These are phyloP conservation scores for Toxonevra muliebris DNA, from an alignment of 2,888 invertebrate species.

Conservation along the genomic window DNA sequence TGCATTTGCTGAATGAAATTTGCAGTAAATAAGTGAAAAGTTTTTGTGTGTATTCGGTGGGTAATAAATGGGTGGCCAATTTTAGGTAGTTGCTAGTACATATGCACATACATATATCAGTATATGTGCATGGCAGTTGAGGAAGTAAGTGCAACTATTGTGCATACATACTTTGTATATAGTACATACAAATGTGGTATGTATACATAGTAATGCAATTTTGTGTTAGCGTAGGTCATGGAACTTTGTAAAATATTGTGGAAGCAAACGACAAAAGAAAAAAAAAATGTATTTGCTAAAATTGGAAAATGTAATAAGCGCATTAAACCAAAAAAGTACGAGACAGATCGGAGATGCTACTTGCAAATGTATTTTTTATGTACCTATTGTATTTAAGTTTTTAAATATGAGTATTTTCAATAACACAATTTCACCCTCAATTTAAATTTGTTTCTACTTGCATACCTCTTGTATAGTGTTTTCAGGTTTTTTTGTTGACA, in stretches of 20 bases:
- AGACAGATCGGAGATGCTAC: constrained; percentile 14
- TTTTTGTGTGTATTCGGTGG: neutral
- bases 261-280: constrained; percentile 5
- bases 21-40: too few species aligned
- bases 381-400: neutral
- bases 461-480: constrained; percentile 91
- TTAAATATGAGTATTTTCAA: neutral
- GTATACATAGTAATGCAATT: constrained; percentile 36
- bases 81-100: neutral
- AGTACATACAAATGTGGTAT: neutral
- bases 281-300: constrained; percentile 17
- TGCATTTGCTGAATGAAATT: too few species aligned
- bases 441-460: too few species aligned
- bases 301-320: constrained; percentile 23
- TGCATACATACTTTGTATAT: neutral
- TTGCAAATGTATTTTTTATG: constrained; percentile 2
- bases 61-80: too few species aligned
- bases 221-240: constrained; percentile 46
- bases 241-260: constrained; percentile 36
- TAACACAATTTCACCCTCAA: constrained; percentile 27
- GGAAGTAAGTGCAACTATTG: neutral
- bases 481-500: constrained; percentile 92
- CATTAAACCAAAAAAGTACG: constrained; percentile 15
- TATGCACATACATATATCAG: neutral
- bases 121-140: constrained; percentile 16